A percentile compares a stretch with the other conserved stretches of the same genome.
Evolutionary conservation across 2,888 invertebrate genomes (phyloP).

Genomic region (Nasonovia ribisnigri): DNA sequence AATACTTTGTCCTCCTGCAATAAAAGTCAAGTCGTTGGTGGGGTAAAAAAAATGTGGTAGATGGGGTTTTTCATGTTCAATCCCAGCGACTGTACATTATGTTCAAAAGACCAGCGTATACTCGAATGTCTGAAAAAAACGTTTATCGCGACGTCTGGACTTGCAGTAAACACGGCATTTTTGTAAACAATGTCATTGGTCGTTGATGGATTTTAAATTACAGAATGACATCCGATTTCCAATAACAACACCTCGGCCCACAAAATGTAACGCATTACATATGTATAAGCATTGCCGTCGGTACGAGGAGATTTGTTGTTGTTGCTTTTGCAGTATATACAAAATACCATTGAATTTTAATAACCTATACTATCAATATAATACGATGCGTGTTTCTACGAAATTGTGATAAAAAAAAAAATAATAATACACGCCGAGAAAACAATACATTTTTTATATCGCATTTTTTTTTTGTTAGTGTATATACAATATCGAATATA

Average conservation of each 20-base stretch:
- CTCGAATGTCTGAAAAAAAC: background rate
- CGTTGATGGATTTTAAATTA: conserved; percentile 25
- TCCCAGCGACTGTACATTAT: background rate
- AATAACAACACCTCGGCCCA: background rate
- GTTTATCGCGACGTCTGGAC: background rate
- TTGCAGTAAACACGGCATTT: background rate
- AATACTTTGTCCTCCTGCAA: background rate
- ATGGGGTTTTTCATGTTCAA: background rate
- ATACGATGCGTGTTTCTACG: background rate
- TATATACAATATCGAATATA: background rate
- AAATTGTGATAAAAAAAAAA: conserved; percentile 12
- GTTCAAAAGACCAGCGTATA: background rate
- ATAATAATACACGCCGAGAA: background rate
- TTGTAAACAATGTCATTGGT: background rate
- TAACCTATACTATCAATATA: background rate
- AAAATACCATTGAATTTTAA: background rate
- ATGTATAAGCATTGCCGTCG: background rate
- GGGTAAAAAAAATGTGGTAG: background rate
- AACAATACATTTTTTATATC: background rate
- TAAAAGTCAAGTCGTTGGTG: background rate
- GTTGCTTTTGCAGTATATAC: background rate
- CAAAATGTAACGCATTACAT: background rate
- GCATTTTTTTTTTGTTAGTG: background rate
- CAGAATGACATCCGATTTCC: background rate
- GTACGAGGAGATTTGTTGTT: background rate